Evolutionary conservation across 2,113 vertebrate genomes (phyloP).

Genomic region (Pterophyllum scalare): DNA sequence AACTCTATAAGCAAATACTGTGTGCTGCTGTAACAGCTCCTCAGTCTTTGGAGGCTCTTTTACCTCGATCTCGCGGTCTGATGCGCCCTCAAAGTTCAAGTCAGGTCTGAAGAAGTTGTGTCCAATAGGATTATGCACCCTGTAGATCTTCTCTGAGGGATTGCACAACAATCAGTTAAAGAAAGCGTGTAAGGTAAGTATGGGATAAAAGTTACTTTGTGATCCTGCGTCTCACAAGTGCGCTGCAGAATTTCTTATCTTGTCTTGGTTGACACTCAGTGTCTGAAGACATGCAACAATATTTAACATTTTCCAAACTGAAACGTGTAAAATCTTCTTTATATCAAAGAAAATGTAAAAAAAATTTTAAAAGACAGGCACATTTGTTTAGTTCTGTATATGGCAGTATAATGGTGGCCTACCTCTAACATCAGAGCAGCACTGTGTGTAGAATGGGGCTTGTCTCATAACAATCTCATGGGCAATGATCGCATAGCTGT

Average conservation of each 20-base stretch:
- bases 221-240: background rate
- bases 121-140: slow-evolving; percentile 81
- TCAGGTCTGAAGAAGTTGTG: slow-evolving; percentile 87
- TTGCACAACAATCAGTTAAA: background rate
- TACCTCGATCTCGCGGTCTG: slow-evolving; percentile 90
- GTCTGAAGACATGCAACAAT: too few relatives aligned
- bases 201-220: background rate
- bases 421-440: slow-evolving; percentile 75
- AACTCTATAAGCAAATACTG: background rate
- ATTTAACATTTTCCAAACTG: too few relatives aligned
- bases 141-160: slow-evolving; percentile 89
- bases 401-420: background rate
- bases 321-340: background rate
- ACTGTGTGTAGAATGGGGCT: slow-evolving; percentile 85
- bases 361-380: background rate
- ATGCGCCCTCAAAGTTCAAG: slow-evolving; percentile 84
- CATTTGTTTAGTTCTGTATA: background rate
- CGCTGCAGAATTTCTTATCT: background rate
- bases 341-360: accelerated
- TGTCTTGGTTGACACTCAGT: background rate
- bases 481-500: slow-evolving; percentile 93
- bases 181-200: background rate
- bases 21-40: background rate
- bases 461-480: slow-evolving; percentile 92
- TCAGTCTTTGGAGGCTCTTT: slow-evolving; percentile 21